Base-by-base conservation (phyloP, 23 tunicate genomes). In the Phallusia fumigata region DNA sequence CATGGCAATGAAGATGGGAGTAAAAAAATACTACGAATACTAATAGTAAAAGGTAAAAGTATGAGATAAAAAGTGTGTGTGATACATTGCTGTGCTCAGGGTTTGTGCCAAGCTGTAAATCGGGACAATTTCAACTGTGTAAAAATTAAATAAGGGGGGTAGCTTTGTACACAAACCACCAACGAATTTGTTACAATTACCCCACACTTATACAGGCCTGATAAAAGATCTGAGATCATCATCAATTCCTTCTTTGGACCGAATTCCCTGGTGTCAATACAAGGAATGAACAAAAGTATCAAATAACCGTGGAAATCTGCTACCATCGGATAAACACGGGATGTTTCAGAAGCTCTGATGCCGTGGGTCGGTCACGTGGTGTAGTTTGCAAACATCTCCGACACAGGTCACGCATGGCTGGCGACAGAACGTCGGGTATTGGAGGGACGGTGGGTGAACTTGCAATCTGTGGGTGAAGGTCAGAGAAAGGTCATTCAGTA, bases 291-390 rank as follows among this genome's bases (percentile, higher is more conserved):
- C 96, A 92, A 30, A 92, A 76, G 79, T 92, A 88, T 35, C 80
- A 76, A 52, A 87, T 73, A 19, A 88, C 91, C 35, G 97, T 91
- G 87, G 15, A 91, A 53, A 3, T 40, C 10, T 40, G 47, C 10
- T 40, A 91, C 97, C 97, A 92, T 21, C 89, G 75, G 15, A 92
- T 87, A 33, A 92, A 92, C 33, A 92, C 91, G 18, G 97, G 97
- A 30, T 92, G 97, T 47, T 87, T 87, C 44, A 92, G 31, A 65
- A 92, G 73, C 33, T 92, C 90, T 22, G 53, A 36, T 2, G 97
- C 97, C 15, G 87, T 80, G 18, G 97, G 97, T 19, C 97, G 82
- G 32, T 87, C 88, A 30, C 85, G 84, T 11, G 97, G 97, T 30
- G 87, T 81, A 0, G 97, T 86, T 84, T 92, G 92, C 18, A 92